Base-by-base conservation (phyloP, 2,888 invertebrate species). In the Noctuana brunneofusca region DNA sequence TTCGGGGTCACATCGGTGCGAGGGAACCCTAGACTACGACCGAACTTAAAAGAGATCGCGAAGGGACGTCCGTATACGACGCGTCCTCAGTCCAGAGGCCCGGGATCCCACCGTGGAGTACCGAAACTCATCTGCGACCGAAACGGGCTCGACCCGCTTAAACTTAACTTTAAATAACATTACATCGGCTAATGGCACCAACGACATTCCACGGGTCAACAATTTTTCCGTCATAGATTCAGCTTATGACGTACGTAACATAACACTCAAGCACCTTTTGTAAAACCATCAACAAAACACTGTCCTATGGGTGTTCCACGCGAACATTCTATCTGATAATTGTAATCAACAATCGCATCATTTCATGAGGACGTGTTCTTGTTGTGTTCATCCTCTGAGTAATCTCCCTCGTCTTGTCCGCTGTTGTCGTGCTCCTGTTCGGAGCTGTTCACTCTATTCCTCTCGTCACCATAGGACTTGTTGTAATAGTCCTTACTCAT, bases 141-240 rank as follows among this genome's bases (percentile, higher is more conserved):
- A 24, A 64, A 65, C 64, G 66, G 67, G 38, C 38, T 38, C 38
- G 38, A 38, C 38, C 38, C 38, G n/a, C 69, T 69, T 70, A 65
- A 75, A 79, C 70, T 74, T 81, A 82, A 76, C 72, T 70, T 76
- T 83, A 81, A 86, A 83, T 76, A 86, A 87, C 81, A 85, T 75
- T 78, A 78, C 81, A 84, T 80, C 81, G 82, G 88, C 85, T 66
- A 88, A 90, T 90, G 90, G 90, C 90, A 90, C 90, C 86, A 82
- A 81, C 80, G 87, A 89, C 87, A 86, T 88, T 89, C 86, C 89
- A 90, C 89, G 90, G 90, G 89, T 87, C 84, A 89, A 89, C 88
- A 87, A 86, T 83, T 38, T 84, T 84, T 86, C 80, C 83, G 83
- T 81, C 67, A 38, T 38, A 38, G 38, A 38, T 38, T 38, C 38